Conservation (phyloP, 1,140 invertebrate genomes). For the Brachionus rubens region DNA sequence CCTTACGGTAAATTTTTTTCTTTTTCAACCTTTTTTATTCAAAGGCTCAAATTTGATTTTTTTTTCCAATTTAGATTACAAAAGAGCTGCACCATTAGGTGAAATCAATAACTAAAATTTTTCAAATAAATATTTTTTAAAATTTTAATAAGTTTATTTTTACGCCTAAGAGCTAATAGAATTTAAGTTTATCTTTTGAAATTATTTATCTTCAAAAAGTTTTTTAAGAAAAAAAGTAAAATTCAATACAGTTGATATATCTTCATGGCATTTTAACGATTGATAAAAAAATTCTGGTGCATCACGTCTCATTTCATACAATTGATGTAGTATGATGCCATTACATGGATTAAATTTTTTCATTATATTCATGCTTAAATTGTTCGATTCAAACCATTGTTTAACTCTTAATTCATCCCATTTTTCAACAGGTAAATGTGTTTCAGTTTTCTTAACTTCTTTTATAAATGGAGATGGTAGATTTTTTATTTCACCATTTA, state of each 20-base stretch:
- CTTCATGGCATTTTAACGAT: too few species aligned
- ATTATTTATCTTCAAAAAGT: too few species aligned
- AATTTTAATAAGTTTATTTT: too few species aligned
- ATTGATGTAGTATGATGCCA: not conserved
- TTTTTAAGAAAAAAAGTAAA: too few species aligned
- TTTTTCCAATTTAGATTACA: not conserved
- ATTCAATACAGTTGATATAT: too few species aligned
- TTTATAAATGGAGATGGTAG: not conserved
- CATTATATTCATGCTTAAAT: not conserved
- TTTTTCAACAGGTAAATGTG: not conserved
- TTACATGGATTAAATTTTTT: constrained; percentile 16
- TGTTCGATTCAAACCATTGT: constrained; percentile 8
- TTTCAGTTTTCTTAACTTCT: not conserved
- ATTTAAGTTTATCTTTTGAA: too few species aligned
- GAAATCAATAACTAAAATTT: too few species aligned
- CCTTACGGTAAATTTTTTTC: constrained; percentile 14
- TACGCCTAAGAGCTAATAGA: too few species aligned
- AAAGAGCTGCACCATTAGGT: not conserved
- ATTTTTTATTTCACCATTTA: not conserved
- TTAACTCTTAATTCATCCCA: not conserved
- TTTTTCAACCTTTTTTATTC: not conserved
- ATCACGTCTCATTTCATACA: not conserved
- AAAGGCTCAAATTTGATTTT: too few species aligned
- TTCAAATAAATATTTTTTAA: too few species aligned
- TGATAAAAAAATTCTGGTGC: constrained; percentile 38